Base-by-base conservation (phyloP, 2,888 invertebrate genomes). In the Scaptomyza flava region DNA sequence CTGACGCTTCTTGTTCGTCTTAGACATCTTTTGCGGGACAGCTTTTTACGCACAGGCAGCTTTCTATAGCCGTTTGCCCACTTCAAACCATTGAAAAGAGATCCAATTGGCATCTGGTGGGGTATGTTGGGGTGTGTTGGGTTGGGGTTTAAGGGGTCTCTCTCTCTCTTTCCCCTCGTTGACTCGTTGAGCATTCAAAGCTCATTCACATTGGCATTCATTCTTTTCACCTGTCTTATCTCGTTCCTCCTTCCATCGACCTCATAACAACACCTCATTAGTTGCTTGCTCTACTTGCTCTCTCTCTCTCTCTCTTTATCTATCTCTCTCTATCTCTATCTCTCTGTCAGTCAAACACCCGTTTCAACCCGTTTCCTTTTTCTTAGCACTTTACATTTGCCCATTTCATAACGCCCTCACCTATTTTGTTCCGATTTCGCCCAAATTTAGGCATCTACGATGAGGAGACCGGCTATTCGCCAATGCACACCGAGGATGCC, bases 401-500 rank as follows among this genome's bases (percentile, higher is more conserved):
- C 85, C 82, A 83, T 83, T 85, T 83, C 82, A 83, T 85, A 80
- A 83, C 82, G 83, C 85, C 82, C 80, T 80, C 82, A 82, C 85
- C 85, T 81, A 45, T 77, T 81, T 66, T 84, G 85, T 70, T 83
- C 83, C 72, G 68, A 76, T 85, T 72, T 83, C 86, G 60, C 58
- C 76, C 79, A 53, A 38, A 48, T 11, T 17, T 68, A 84, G 91
- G 91, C 58, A 89, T 90, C 68, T 91, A 84, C 60, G 92, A 92
- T 57, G 92, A 92, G 73, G 92, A 92, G 66, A 89, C 91, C 42
- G 91, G 91, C 63, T 91, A 90, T 61, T 84, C 91, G 8, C 91
- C 91, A 23, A 77, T 90, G 52, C 90, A 91, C 77, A 89, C 91
- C 9, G 92, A 92, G 7, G 92, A 92, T 23, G 67, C 87, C 17